Evolutionary conservation across 1,140 invertebrate genomes (phyloP), one percentile per base, ranked within the genome.

Genomic region (Pseudomyrmex gracilis): DNA sequence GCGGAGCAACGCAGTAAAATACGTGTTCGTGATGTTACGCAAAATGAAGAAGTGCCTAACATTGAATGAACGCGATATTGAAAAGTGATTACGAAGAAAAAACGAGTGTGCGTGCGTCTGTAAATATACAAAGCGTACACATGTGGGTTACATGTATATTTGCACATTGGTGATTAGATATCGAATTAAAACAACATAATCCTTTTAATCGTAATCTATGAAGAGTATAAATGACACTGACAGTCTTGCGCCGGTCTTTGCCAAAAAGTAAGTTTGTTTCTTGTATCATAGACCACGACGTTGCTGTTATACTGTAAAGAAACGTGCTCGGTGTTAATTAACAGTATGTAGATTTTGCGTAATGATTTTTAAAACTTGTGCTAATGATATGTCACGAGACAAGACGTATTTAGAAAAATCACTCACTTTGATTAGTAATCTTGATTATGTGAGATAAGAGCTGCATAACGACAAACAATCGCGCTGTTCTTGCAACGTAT

Each of bases 381-480:
- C 51, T 77, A 66, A 22, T 58, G 43, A 70, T 71, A 57, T 24
- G 45, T 70, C 34, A 58, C 7, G 45, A 49, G 43, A 43, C 71
- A 47, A 78, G 53, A 53, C 47, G 24, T 13, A 57, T 45, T n/a
- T 49, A 70, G 22, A 71, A n/a, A 7, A 70, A 24, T 71, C 20
- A n/a, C 55, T 58, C 34, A 47, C 70, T 10, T 34, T 47, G 20
- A 58, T 34, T 20, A 49, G 53, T 70, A 58, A 78, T 34, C 5
- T 34, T 34, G 34, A 34, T 34, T 34, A 34, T 58, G 58, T 12
- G 4, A 80, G 76, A 80, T 80, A 80, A 80, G 43, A 71, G 17
- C 1, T 47, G 68, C 17, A 13, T 17, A 13, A 55, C 17, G 55
- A 71, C 71, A 71, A 58, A 80, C 15, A 34, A 12, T 49, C 15